Conservation (phyloP, 2,888 invertebrate genomes). For the Eupeodes luniger region DNA sequence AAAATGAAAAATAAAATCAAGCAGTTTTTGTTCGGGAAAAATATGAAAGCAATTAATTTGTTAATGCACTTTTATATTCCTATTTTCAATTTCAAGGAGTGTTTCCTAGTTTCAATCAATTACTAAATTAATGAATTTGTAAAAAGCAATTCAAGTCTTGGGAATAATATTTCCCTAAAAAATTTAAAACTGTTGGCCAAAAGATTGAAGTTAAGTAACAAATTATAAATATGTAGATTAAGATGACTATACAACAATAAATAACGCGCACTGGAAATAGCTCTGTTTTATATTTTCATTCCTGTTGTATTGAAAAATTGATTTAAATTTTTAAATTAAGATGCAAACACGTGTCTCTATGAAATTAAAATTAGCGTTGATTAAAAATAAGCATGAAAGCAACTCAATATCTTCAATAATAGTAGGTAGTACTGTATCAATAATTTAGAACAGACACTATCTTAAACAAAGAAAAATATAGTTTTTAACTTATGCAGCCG, state of each 20-base stretch:
- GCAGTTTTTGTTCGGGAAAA: conserved; percentile 59
- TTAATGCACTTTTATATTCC: neutral
- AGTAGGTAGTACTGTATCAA: neutral
- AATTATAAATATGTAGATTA: neutral
- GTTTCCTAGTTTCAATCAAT: neutral
- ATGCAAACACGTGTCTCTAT: neutral
- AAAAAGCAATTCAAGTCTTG: conserved; percentile 4
- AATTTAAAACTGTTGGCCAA: neutral
- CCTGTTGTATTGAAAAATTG: neutral
- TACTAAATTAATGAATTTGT: neutral
- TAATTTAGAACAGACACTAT: neutral
- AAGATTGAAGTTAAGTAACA: neutral
- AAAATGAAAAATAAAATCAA: conserved; percentile 28
- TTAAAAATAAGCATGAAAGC: neutral
- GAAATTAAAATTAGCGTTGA: neutral
- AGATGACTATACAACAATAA: neutral
- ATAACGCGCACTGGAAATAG: neutral
- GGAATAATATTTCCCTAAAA: neutral
- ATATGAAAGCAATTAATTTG: conserved; percentile 4
- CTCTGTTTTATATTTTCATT: neutral
- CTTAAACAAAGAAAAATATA: neutral
- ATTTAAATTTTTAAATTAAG: too few species aligned
- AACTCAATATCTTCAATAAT: neutral
- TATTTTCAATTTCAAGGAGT: neutral
- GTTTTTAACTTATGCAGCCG: too few species aligned